These are phyloP conservation scores for Pelosia muscerda DNA, from an alignment of 2,888 invertebrate species.

Conservation along the genomic window DNA sequence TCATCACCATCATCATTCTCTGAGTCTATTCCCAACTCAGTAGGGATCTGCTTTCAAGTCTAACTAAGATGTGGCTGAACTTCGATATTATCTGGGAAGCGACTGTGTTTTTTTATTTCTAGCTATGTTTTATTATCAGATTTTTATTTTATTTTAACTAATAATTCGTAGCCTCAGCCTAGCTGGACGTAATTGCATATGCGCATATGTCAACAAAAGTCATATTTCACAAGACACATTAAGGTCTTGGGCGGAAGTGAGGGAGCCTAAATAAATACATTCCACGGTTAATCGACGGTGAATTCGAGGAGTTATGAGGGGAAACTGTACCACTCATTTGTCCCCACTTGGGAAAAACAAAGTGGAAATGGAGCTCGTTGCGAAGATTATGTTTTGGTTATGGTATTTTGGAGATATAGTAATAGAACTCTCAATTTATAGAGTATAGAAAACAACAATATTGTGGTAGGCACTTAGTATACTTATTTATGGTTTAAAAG, in stretches of 20 bases:
- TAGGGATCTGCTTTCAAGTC: no score
- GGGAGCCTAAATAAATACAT: conserved; percentile 82
- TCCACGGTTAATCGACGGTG: conserved; percentile 81
- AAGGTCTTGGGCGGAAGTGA: conserved; percentile 62
- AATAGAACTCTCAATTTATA: background rate
- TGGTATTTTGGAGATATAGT: conserved; percentile 12
- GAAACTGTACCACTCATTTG: conserved; percentile 67
- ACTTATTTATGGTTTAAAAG: background rate
- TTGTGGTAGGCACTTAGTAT: no score
- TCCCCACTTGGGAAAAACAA: conserved; percentile 59
- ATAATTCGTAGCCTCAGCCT: conserved; percentile 5
- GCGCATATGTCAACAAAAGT: conserved; percentile 56
- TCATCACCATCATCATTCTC: no score
- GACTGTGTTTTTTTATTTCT: conserved; percentile 4
- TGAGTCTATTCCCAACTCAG: no score
- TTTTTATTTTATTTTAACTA: no score
- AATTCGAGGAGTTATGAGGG: conserved; percentile 62
- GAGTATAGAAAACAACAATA: background rate
- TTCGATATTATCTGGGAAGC: no score
- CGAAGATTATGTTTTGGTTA: conserved; percentile 33
- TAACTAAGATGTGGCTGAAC: no score
- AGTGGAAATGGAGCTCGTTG: conserved; percentile 46
- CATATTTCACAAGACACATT: conserved; percentile 78
- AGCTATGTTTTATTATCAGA: no score
- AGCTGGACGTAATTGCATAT: conserved; percentile 52